Evolutionary conservation across 23 tunicate genomes (phyloP).

Genomic region (Halocynthia aurantium): DNA sequence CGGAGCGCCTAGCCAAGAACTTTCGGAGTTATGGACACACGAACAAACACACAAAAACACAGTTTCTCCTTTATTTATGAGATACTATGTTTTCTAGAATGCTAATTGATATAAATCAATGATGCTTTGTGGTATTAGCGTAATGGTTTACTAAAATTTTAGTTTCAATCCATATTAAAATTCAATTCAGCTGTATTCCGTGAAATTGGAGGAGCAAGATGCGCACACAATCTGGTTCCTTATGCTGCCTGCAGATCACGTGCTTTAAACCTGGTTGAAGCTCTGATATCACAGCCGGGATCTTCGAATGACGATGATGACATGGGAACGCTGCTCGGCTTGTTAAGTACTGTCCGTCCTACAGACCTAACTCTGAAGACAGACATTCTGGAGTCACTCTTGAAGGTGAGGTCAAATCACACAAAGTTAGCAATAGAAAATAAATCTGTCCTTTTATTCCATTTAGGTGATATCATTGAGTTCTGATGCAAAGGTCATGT

Average conservation of each 20-base stretch:
- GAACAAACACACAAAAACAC: no score
- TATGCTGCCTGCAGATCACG: constrained; percentile 28
- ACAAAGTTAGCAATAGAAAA: not conserved
- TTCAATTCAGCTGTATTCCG: constrained; percentile 47
- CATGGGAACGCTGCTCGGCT: constrained; percentile 65
- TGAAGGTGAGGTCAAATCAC: constrained; percentile 26
- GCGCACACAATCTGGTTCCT: constrained; percentile 64
- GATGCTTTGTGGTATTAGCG: no score
- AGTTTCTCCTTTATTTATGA: no score
- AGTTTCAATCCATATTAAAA: not conserved
- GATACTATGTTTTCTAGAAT: no score
- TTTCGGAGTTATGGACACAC: no score
- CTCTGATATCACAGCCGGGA: constrained; percentile 50
- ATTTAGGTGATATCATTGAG: constrained; percentile 48
- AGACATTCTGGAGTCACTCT: constrained; percentile 51
- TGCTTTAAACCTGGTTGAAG: constrained; percentile 52
- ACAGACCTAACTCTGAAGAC: constrained; percentile 37
- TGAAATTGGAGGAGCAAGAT: constrained; percentile 73
- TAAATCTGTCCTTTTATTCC: not conserved
- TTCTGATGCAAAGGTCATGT: constrained; percentile 26
- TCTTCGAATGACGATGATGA: constrained; percentile 57
- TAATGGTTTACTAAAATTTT: not conserved
- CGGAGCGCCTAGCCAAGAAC: no score
- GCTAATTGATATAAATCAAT: no score
- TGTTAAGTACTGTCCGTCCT: constrained; percentile 46